Conservation (phyloP, 2,888 invertebrate species). For the Lasioglossum oenotherae region DNA sequence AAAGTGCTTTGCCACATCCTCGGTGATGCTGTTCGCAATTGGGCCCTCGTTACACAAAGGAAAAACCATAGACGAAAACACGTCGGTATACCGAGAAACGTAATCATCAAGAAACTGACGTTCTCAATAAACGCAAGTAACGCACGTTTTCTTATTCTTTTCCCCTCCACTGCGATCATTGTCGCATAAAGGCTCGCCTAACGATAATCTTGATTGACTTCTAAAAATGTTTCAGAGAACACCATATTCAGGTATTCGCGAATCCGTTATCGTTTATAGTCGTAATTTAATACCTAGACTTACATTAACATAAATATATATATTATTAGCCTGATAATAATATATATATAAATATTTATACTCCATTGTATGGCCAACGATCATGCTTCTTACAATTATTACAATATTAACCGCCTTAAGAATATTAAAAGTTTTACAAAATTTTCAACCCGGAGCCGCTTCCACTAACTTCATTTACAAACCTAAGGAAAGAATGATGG, state of each 20-base stretch:
- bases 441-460: slow-evolving; percentile 53
- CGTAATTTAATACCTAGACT: slow-evolving; percentile 74
- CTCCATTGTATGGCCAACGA: slow-evolving; percentile 84
- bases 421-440: slow-evolving; percentile 67
- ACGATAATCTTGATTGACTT: slow-evolving; percentile 36
- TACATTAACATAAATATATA: slow-evolving; percentile 79
- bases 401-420: slow-evolving; percentile 71
- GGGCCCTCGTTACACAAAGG: slow-evolving; percentile 59
- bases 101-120: background rate
- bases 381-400: slow-evolving; percentile 81
- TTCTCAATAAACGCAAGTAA: slow-evolving; percentile 1
- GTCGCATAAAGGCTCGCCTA: slow-evolving; percentile 20
- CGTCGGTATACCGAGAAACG: slow-evolving; percentile 25
- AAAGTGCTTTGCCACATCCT: slow-evolving; percentile 38
- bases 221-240: slow-evolving; percentile 78
- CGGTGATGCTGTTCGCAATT: slow-evolving; percentile 45
- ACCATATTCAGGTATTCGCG: slow-evolving; percentile 73
- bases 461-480: slow-evolving; percentile 13
- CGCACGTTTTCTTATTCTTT: background rate
- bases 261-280: slow-evolving; percentile 53
- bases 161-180: background rate
- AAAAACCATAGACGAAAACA: slow-evolving; percentile 21
- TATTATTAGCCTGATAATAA: slow-evolving; percentile 63
- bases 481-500: slow-evolving; percentile 2
- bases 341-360: slow-evolving; percentile 76